Conservation (phyloP, 2,888 invertebrate species). For the Galeruca laticollis region DNA sequence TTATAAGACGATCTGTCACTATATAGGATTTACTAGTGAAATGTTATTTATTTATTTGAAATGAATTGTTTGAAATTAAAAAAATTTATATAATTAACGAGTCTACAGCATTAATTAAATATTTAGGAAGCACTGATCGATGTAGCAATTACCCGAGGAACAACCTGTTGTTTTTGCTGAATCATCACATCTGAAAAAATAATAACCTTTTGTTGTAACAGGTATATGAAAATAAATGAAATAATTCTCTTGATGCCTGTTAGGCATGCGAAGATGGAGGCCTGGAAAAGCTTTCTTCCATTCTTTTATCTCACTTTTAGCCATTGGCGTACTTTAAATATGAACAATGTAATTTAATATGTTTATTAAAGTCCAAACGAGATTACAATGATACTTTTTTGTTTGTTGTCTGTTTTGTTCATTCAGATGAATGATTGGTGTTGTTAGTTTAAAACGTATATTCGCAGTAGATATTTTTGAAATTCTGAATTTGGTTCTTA, state of each 20-base stretch:
- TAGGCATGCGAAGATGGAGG: slow-evolving; percentile 27
- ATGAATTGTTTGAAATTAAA: too few relatives aligned
- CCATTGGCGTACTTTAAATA: slow-evolving; percentile 17
- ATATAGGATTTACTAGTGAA: too few relatives aligned
- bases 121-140: neutral
- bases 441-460: neutral
- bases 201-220: slow-evolving; percentile 40
- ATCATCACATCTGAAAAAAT: slow-evolving; percentile 41
- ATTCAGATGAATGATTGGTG: neutral
- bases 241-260: slow-evolving; percentile 41
- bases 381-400: neutral
- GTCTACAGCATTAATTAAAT: neutral
- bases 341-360: slow-evolving; percentile 1
- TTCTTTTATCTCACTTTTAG: slow-evolving; percentile 27
- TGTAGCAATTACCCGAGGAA: slow-evolving; percentile 1
- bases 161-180: slow-evolving; percentile 34
- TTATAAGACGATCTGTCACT: too few relatives aligned
- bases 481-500: too few relatives aligned
- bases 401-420: neutral
- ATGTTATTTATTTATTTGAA: too few relatives aligned
- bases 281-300: slow-evolving; percentile 27
- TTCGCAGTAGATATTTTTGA: neutral
- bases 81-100: neutral
- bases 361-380: neutral
- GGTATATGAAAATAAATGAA: slow-evolving; percentile 49